Evolutionary conservation across 2,888 invertebrate species (phyloP).

Genomic region (Seladonia tumulorum): DNA sequence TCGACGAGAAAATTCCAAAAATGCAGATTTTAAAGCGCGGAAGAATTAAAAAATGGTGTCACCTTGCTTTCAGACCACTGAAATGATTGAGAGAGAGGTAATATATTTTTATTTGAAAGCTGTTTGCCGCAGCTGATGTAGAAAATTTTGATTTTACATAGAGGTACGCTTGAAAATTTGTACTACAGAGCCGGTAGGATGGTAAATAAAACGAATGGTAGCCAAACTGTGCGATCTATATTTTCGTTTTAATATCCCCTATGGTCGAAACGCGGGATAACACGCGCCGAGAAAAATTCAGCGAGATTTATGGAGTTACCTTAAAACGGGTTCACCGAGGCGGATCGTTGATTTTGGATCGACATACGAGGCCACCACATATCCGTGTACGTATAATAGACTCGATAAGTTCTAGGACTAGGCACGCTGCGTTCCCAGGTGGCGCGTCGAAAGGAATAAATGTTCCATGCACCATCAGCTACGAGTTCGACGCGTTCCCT

Average conservation of each 20-base stretch:
- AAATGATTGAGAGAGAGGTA: not conserved
- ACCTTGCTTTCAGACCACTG: not conserved
- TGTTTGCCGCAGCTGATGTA: not conserved
- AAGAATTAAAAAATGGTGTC: not conserved
- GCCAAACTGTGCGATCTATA: not conserved
- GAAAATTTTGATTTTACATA: not conserved
- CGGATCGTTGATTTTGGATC: constrained; percentile 62
- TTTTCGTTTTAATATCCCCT: constrained; percentile 11
- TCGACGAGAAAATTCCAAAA: no score
- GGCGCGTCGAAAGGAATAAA: constrained; percentile 7
- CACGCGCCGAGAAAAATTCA: not conserved
- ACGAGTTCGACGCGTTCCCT: constrained; percentile 20
- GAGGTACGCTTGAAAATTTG: not conserved
- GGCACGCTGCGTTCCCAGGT: constrained; percentile 32
- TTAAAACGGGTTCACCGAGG: constrained; percentile 24
- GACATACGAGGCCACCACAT: constrained; percentile 69
- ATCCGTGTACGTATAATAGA: constrained; percentile 75
- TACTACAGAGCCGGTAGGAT: not conserved
- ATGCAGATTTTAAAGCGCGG: no score
- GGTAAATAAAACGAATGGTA: not conserved
- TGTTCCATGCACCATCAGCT: constrained; percentile 14
- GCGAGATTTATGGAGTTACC: constrained; percentile 18
- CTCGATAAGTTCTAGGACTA: constrained; percentile 70
- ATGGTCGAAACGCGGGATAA: not conserved
- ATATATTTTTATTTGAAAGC: not conserved